A percentile compares a stretch with the other conserved stretches of the same genome.
Conservation (phyloP, 1,140 invertebrate genomes). For the Drosophila tani region DNA sequence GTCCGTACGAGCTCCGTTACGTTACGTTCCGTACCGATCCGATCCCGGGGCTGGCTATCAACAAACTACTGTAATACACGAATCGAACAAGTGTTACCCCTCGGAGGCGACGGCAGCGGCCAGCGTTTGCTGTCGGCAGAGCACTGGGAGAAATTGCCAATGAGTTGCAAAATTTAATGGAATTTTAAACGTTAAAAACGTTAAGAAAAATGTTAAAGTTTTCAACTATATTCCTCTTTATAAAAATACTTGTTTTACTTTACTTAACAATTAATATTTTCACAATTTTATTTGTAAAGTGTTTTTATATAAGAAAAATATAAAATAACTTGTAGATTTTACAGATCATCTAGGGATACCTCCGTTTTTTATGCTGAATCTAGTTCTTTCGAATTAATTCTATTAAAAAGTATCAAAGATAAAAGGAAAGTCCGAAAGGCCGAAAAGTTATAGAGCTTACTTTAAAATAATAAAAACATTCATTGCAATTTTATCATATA, state of each 20-base stretch:
- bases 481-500: no score
- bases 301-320: background rate
- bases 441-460: no score
- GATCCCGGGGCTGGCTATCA: slow-evolving; percentile 70
- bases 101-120: slow-evolving; percentile 38
- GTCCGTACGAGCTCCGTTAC: slow-evolving; percentile 14
- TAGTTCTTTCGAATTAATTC: background rate
- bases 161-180: background rate
- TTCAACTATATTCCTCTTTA: background rate
- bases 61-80: slow-evolving; percentile 82
- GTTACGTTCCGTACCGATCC: slow-evolving; percentile 35
- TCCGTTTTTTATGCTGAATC: no score
- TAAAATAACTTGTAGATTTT: no score
- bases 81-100: slow-evolving; percentile 80
- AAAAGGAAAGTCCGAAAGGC: no score
- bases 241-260: background rate
- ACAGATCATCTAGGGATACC: no score
- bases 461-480: no score
- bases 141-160: slow-evolving; percentile 11
- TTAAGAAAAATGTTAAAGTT: background rate
- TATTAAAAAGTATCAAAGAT: background rate
- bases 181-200: no score
- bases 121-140: slow-evolving; percentile 11
- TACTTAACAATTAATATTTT: no score
- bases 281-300: background rate